A percentile compares a stretch with the other conserved stretches of the same genome.
These are phyloP conservation scores for Copsychus sechellarum DNA, from an alignment of 2,113 vertebrate species.

Conservation along the genomic window DNA sequence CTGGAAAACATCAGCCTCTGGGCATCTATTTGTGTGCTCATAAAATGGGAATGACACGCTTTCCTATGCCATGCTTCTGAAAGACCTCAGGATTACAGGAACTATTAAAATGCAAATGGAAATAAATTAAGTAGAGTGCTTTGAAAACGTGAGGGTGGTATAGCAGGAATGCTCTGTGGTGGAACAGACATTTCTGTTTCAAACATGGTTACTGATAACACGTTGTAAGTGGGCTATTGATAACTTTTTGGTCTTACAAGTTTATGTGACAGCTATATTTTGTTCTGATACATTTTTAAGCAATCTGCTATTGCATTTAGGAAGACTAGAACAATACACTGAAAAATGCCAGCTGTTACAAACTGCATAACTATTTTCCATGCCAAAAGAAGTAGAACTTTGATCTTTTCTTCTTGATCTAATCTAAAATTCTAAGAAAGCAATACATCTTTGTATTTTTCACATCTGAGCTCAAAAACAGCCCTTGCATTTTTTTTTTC, in stretches of 20 bases:
- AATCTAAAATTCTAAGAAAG: conserved; percentile 23
- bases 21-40: neutral
- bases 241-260: neutral
- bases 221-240: neutral
- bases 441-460: neutral
- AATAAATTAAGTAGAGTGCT: conserved; percentile 1
- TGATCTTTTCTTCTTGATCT: conserved; percentile 35
- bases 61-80: neutral
- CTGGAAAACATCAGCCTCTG: neutral
- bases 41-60: neutral
- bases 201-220: neutral
- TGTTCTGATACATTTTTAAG: conserved; percentile 16
- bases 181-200: neutral
- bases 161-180: neutral
- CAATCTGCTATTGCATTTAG: neutral
- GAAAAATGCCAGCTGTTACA: conserved; percentile 17
- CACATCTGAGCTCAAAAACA: neutral
- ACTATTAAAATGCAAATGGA: conserved; percentile 1
- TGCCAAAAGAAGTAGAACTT: conserved; percentile 30
- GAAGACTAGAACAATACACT: conserved; percentile 30
- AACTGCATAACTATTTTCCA: neutral
- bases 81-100: neutral
- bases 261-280: neutral
- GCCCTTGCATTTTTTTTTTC: neutral
- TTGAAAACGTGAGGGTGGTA: neutral